Conservation (phyloP, 2,888 invertebrate genomes). For the Tribolium freemani region DNA sequence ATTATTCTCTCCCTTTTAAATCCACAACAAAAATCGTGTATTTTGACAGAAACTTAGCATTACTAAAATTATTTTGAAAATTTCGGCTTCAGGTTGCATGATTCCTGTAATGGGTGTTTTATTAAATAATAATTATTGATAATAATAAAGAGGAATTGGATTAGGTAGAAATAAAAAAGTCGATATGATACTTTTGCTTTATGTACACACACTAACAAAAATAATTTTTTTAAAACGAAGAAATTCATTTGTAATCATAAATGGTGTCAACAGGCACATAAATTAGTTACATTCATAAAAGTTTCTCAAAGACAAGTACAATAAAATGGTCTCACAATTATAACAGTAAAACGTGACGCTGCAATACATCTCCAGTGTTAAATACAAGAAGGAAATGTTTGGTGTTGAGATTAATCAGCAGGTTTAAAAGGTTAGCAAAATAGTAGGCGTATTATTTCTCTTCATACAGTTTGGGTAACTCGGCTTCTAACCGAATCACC, state of each 20-base stretch:
- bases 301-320: background rate
- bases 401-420: constrained; percentile 7
- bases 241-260: background rate
- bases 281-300: constrained; percentile 1
- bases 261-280: constrained; percentile 11
- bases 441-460: constrained; percentile 53
- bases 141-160: too few relatives aligned
- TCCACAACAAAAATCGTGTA: too few relatives aligned
- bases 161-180: background rate
- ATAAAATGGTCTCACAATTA: background rate
- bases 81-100: too few relatives aligned
- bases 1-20: too few relatives aligned
- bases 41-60: too few relatives aligned
- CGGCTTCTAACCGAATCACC: constrained; percentile 79
- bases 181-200: background rate
- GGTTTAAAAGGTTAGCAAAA: background rate
- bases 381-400: background rate
- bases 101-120: too few relatives aligned
- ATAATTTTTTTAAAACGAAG: background rate
- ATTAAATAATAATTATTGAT: too few relatives aligned
- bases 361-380: background rate
- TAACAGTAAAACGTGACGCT: background rate
- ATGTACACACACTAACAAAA: constrained; percentile 12
- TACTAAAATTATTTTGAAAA: too few relatives aligned
- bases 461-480: constrained; percentile 79